A percentile compares a stretch with the other conserved stretches of the same genome.
phyloP scores from a whole-genome alignment of 2,888 invertebrate species.

The Cephalotes varians region DNA sequence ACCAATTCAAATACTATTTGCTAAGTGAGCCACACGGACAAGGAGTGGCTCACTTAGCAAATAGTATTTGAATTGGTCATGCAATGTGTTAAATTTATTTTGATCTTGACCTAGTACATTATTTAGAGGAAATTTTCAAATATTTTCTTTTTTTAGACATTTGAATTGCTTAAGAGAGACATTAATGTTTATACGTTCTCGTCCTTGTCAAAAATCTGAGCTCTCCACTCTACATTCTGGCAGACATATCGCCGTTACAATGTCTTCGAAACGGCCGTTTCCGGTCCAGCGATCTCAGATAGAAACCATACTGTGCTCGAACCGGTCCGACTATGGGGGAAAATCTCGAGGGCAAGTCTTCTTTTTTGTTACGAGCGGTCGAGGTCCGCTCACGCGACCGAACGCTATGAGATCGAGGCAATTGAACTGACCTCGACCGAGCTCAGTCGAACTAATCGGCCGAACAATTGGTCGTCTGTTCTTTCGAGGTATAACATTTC shows the following conservation, averaged over 20 bases:
- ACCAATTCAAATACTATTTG: conserved; percentile 22
- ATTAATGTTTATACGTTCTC: not conserved
- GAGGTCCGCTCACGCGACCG: conserved; percentile 7
- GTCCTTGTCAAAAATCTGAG: conserved; percentile 12
- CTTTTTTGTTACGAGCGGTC: conserved; percentile 21
- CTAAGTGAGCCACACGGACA: too few species aligned
- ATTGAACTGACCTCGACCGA: conserved; percentile 69
- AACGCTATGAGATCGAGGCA: conserved; percentile 53
- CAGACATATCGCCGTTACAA: conserved; percentile 25
- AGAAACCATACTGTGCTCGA: conserved; percentile 65
- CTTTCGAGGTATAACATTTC: conserved; percentile 34
- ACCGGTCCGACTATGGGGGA: conserved; percentile 55
- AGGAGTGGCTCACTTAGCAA: conserved; percentile 32
- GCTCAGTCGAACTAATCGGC: conserved; percentile 59
- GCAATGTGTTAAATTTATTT: conserved; percentile 11
- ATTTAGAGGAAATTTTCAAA: not conserved
- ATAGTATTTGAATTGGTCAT: conserved; percentile 31
- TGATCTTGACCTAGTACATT: not conserved
- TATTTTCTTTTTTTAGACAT: not conserved
- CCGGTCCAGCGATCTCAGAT: conserved; percentile 69
- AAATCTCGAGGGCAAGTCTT: conserved; percentile 33
- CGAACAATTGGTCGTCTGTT: conserved; percentile 74
- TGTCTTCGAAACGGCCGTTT: conserved; percentile 59
- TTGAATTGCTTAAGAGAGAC: not conserved
- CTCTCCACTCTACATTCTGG: too few species aligned